Evolutionary conservation across 2,888 invertebrate genomes (phyloP), one percentile per base, ranked within the genome.

Genomic region (Mythimna impura): DNA sequence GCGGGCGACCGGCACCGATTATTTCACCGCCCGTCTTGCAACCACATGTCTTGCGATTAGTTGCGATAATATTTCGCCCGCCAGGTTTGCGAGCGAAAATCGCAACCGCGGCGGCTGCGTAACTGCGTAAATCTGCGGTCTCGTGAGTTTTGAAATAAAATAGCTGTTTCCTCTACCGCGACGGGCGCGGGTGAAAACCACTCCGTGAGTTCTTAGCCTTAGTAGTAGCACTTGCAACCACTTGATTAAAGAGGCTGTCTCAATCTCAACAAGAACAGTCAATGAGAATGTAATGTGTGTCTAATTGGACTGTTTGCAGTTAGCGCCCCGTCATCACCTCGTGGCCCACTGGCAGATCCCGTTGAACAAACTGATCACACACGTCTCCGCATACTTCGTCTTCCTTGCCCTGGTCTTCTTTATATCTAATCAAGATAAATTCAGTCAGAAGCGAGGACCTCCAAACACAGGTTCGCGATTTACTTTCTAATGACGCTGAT

Each of bases 321-420:
- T 93, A 79, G 88, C 91, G 73, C 93, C 93, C 52, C 88, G 90
- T 66, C 96, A 96, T 82, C 83, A 90, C 17, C 88, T 94, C 68
- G 95, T 97, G 25, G 95, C 93, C 75, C 96, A 96, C 88, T 97
- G 96, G 96, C 94, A 95, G 83, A 96, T 97, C 85, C 98, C 98
- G 43, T 95, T 97, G 80, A 97, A 97, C 91, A 97, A 97, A 93
- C 97, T 98, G 94, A 97, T 98, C 85, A 97, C 97, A 67, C 97
- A 97, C 87, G 95, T 97, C 9, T 96, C 97, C 22, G 97, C 97
- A 20, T 98, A 97, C 90, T 89, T 97, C 70, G 93, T 97, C 76
- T 98, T 98, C 92, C 96, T 98, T 65, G 88, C 96, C 3, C 90
- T 97, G 77, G 96, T 98, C 76, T 97, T 97, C 89, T 85, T 96